These are phyloP conservation scores for Psittacula echo DNA, from an alignment of 2,797 vertebrate species.

Conservation along the genomic window DNA sequence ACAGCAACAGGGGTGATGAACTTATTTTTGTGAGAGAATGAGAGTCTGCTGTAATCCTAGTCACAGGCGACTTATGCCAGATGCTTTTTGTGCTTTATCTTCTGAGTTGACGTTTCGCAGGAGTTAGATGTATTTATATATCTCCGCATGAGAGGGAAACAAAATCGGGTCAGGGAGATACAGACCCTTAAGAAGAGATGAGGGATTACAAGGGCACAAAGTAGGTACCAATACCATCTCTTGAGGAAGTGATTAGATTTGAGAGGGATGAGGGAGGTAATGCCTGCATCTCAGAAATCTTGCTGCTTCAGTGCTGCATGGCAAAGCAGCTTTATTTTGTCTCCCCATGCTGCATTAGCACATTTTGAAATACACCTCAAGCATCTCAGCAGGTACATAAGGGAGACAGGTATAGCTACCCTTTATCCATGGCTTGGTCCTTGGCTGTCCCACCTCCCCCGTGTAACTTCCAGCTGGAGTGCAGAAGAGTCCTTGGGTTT, in stretches of 20 bases:
- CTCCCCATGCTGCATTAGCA: accelerated
- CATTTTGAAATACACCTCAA: not conserved
- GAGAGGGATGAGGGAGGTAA: not conserved
- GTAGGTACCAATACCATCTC: not conserved
- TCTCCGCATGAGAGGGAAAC: not conserved
- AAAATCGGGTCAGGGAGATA: constrained; percentile 16
- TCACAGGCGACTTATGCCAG: not conserved
- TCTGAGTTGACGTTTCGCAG: not conserved
- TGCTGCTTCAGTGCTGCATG: accelerated
- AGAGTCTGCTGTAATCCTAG: not conserved
- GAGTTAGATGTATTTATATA: not conserved
- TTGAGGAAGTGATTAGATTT: not conserved
- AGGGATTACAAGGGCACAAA: not conserved
- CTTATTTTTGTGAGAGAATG: constrained; percentile 28
- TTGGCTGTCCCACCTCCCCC: not conserved
- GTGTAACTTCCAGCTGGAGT: not conserved
- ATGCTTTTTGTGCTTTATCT: constrained; percentile 32
- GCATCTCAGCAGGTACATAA: not conserved
- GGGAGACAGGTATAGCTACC: not conserved
- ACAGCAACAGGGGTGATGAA: not conserved
- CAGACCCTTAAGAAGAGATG: not conserved
- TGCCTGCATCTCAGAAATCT: not conserved
- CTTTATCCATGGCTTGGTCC: not conserved
- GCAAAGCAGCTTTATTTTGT: not conserved
- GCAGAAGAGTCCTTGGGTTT: not conserved